Evolutionary conservation across 2,797 vertebrate species (phyloP), one percentile per base, ranked within the genome.

Genomic region (Simalia tracyae): DNA sequence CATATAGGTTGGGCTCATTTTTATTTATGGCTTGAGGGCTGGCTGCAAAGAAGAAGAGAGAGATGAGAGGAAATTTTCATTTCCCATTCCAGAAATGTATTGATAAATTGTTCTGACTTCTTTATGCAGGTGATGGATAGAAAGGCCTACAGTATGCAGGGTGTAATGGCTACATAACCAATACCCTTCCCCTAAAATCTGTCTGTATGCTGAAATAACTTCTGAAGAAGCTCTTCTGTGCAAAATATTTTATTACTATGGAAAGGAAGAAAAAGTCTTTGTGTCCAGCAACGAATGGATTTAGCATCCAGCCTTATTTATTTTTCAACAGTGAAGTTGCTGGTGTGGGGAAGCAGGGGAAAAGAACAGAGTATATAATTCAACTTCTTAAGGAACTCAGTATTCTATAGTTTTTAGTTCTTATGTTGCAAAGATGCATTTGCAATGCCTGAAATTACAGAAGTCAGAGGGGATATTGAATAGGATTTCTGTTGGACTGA

Each of bases 41-140:
- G 12, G 86, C 46, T 92, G 91, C 89, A 93, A 95, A 54, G 91
- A 91, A 81, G 94, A 89, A n/a, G 76, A 46, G 87, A 89, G 89
- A 93, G 91, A 24, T 19, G 86, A 89, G 92, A 93, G 94, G 92
- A 89, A 93, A 96, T 94, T 92, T 91, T 89, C 63, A 12, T 64
- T 95, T 93, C 94, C 64, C 66, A 92, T 95, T 28, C 8, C 59
- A 50, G 19, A 89, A 94, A 84, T 87, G 93, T 91, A 88, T 60
- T 86, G 68, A 87, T 92, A 93, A 94, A 95, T 87, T 86, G 90
- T 17, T 11, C 88, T 24, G 24, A 11, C 64, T 91, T 0, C 61
- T 93, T 86, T 92, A 54, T 89, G 72, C 64, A 84, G 59, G 66
- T 42, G 87, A 84, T 63, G 24, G 8, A 84, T 57, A 28, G 6